Percentiles rank a stretch among this genome's conserved stretches.
phyloP scores from a whole-genome alignment of 2,888 invertebrate species.

The Heliothis peltigera region DNA sequence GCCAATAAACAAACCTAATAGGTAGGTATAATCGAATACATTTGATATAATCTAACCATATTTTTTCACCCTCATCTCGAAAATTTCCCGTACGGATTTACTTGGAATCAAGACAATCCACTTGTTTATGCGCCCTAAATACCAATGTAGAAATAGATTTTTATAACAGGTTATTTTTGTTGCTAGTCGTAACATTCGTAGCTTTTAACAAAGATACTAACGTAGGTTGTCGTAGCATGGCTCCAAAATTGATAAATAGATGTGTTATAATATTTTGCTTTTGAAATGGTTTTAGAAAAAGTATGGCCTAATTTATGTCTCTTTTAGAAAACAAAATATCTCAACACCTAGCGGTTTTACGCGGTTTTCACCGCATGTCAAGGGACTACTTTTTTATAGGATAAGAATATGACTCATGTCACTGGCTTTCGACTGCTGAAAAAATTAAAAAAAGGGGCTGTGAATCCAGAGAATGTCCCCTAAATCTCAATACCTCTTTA shows the following conservation, averaged over 20 bases:
- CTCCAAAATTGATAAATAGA: constrained; percentile 4
- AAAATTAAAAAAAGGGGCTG: too few relatives aligned
- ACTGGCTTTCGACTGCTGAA: too few relatives aligned
- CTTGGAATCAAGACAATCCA: constrained; percentile 61
- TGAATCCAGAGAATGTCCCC: too few relatives aligned
- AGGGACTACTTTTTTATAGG: too few relatives aligned
- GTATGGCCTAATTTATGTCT: too few relatives aligned
- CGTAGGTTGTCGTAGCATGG: constrained; percentile 36
- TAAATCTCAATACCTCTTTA: too few relatives aligned
- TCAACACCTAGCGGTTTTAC: too few relatives aligned
- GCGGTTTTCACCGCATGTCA: too few relatives aligned
- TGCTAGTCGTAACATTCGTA: constrained; percentile 22
- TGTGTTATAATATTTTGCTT: constrained; percentile 1
- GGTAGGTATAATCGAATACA: background rate
- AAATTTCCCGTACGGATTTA: constrained; percentile 52
- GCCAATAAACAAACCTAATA: too few relatives aligned
- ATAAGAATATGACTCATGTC: too few relatives aligned
- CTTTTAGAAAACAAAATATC: too few relatives aligned
- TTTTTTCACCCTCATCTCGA: constrained; percentile 1
- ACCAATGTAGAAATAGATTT: constrained; percentile 68
- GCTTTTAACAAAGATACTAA: constrained; percentile 29
- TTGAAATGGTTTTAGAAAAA: background rate
- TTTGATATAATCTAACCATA: too few relatives aligned
- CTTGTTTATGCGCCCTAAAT: constrained; percentile 73
- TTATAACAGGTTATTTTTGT: constrained; percentile 59